These are phyloP conservation scores for Amiota mariae DNA, from an alignment of 2,888 invertebrate genomes.

Conservation along the genomic window DNA sequence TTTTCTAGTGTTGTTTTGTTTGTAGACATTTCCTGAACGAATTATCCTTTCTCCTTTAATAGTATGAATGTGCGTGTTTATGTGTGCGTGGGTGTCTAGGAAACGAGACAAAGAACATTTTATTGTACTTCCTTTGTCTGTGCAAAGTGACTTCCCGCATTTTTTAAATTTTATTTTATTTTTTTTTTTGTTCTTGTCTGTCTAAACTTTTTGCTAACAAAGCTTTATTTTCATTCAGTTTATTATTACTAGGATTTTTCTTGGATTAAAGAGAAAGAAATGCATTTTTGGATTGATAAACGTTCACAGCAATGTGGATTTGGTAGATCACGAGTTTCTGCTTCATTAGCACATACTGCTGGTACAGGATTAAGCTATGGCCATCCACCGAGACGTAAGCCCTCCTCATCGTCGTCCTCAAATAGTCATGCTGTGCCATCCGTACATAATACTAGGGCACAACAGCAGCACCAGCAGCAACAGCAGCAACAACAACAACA, in stretches of 20 bases:
- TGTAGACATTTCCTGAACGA: constrained; percentile 15
- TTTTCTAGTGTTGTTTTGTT: constrained; percentile 33
- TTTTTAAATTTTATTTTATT: background rate
- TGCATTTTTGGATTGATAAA: constrained; percentile 93
- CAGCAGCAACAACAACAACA: constrained; percentile 52
- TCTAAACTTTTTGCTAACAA: background rate
- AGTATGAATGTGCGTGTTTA: background rate
- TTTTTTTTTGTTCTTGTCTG: constrained; percentile 21
- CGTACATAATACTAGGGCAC: constrained; percentile 76
- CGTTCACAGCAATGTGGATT: constrained; percentile 85
- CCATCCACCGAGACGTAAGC: constrained; percentile 71
- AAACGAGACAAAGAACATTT: constrained; percentile 27
- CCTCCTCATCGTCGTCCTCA: constrained; percentile 74
- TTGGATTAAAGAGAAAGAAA: constrained; percentile 61
- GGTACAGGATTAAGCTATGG: constrained; percentile 75
- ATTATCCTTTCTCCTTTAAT: too few species aligned
- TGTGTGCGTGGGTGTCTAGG: constrained; percentile 26
- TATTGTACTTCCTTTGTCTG: constrained; percentile 27
- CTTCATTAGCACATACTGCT: constrained; percentile 79
- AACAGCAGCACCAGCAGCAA: constrained; percentile 74
- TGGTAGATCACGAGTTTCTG: constrained; percentile 81
- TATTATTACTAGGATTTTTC: background rate
- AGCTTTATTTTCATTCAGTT: background rate
- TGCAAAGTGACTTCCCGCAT: background rate
- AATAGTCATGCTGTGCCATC: constrained; percentile 74